Conservation (phyloP, 1,140 invertebrate species). For the Trichomalopsis sarcophagae region DNA sequence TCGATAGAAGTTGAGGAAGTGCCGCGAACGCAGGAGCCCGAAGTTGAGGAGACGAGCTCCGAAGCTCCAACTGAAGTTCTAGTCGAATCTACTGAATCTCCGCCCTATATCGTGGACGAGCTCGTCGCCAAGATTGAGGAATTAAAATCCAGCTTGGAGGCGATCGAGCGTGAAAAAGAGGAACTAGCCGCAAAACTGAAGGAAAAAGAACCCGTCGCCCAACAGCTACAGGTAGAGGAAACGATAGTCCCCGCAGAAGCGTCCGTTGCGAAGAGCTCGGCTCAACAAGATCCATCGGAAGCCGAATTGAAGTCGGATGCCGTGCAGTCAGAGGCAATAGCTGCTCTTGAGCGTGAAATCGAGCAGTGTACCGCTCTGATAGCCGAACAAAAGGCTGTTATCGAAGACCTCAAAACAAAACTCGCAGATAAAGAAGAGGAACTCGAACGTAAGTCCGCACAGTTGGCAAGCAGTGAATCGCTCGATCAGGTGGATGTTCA, state of each 20-base stretch:
- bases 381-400: slow-evolving; percentile 69
- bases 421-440: slow-evolving; percentile 62
- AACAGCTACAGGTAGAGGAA: not conserved
- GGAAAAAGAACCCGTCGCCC: slow-evolving; percentile 48
- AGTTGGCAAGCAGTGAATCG: slow-evolving; percentile 37
- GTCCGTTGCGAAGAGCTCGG: not conserved
- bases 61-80: not conserved
- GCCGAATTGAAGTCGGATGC: not conserved
- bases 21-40: not conserved
- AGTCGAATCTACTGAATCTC: not conserved
- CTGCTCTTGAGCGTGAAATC: slow-evolving; percentile 72
- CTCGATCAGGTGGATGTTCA: slow-evolving; percentile 21
- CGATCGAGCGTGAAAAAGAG: slow-evolving; percentile 56
- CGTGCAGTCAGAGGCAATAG: slow-evolving; percentile 12
- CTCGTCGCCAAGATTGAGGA: slow-evolving; percentile 50
- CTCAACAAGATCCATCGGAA: not conserved
- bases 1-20: not conserved
- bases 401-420: slow-evolving; percentile 67
- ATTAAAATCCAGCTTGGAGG: slow-evolving; percentile 58
- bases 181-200: slow-evolving; percentile 56
- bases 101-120: not conserved
- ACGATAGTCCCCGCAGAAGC: not conserved
- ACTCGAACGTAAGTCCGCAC: slow-evolving; percentile 56
- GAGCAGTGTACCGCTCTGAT: slow-evolving; percentile 72
- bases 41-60: not conserved